These are phyloP conservation scores for Lota lota DNA, from an alignment of 2,113 vertebrate genomes.

Conservation along the genomic window DNA sequence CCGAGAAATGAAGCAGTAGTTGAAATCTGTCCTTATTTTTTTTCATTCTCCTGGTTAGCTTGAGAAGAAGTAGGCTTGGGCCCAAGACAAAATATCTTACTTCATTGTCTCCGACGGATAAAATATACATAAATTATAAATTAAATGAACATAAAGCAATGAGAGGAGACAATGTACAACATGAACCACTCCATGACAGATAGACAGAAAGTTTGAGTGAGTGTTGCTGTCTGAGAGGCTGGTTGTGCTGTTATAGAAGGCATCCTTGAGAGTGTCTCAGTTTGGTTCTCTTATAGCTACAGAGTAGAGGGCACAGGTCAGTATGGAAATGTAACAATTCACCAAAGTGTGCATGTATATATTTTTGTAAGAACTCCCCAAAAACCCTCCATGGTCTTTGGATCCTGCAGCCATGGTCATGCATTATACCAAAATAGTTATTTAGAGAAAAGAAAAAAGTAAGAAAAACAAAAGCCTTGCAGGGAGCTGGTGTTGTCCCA, in stretches of 20 bases:
- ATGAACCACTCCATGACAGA: slow-evolving; percentile 42
- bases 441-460: slow-evolving; percentile 31
- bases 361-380: slow-evolving; percentile 23
- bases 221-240: slow-evolving; percentile 28
- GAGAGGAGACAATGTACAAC: slow-evolving; percentile 52
- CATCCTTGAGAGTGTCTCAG: slow-evolving; percentile 53
- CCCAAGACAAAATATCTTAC: slow-evolving; percentile 33
- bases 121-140: slow-evolving; percentile 54
- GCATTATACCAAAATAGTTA: slow-evolving; percentile 47
- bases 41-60: slow-evolving; percentile 29
- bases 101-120: slow-evolving; percentile 34
- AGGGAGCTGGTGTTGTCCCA: slow-evolving; percentile 42
- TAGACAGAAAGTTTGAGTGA: slow-evolving; percentile 18
- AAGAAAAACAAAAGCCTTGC: slow-evolving; percentile 28
- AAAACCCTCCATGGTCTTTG: slow-evolving; percentile 21
- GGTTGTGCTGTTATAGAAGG: slow-evolving; percentile 51
- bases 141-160: slow-evolving; percentile 56
- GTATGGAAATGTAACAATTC: slow-evolving; percentile 42
- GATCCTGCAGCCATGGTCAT: slow-evolving; percentile 39
- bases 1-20: slow-evolving; percentile 28
- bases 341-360: too few relatives aligned
- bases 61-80: slow-evolving; percentile 34
- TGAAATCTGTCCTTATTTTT: slow-evolving; percentile 38
- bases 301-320: slow-evolving; percentile 30
- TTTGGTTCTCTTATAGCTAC: slow-evolving; percentile 40